A percentile compares a stretch with the other conserved stretches of the same genome.
phyloP scores from a whole-genome alignment of 2,797 vertebrate species.

The Platyrinchus mystaceus region DNA sequence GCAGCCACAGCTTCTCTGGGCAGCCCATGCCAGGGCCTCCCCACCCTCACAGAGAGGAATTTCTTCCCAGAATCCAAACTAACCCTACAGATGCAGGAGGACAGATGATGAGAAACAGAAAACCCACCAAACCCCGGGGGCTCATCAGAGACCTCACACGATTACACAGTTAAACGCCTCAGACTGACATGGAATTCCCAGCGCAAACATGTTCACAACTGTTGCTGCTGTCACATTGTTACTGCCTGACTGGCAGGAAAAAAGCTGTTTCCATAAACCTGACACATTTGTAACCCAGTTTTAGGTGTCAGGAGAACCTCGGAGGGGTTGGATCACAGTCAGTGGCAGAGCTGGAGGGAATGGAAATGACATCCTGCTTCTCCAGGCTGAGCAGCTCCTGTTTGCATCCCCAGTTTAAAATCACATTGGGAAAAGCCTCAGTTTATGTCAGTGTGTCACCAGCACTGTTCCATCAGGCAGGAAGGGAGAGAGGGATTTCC shows the following conservation, averaged over 20 bases:
- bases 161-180: background rate
- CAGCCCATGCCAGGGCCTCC: background rate
- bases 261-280: background rate
- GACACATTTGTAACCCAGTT: background rate
- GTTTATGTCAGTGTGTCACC: background rate
- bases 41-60: background rate
- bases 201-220: background rate
- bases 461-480: background rate
- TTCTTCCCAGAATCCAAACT: background rate
- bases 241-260: background rate
- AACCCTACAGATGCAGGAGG: background rate
- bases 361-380: background rate
- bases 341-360: background rate
- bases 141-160: background rate
- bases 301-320: background rate
- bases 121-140: background rate
- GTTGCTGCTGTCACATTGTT: background rate
- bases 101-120: background rate
- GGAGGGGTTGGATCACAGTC: background rate
- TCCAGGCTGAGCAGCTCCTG: background rate
- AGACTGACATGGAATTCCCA: background rate
- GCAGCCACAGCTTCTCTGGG: background rate
- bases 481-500: background rate
- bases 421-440: fast-evolving
- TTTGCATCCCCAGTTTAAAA: background rate